These are phyloP conservation scores for Theonella swinhoei DNA, from an alignment of 37 sponge, comb jelly and placozoan genomes.

Conservation along the genomic window DNA sequence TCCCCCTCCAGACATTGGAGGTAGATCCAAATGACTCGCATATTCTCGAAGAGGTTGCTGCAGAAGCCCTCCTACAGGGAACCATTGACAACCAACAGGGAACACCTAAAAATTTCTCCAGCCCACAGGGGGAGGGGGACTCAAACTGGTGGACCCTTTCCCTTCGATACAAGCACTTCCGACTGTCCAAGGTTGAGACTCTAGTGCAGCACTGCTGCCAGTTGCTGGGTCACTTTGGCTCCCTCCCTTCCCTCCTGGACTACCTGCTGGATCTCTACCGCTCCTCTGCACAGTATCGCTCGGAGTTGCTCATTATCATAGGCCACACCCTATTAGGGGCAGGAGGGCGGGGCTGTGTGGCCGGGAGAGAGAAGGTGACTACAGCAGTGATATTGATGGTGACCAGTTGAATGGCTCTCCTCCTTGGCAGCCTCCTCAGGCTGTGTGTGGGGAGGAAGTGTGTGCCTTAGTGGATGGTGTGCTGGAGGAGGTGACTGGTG, in stretches of 20 bases:
- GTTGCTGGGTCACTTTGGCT: conserved; percentile 55
- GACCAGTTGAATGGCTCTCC: neutral
- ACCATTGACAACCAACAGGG: too few relatives aligned
- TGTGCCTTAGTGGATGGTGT: neutral
- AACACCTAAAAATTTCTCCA: too few relatives aligned
- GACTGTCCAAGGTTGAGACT: conserved; percentile 2
- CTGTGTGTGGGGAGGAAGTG: neutral
- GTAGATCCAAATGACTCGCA: conserved; percentile 10
- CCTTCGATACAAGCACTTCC: conserved; percentile 42
- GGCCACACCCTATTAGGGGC: conserved; percentile 42
- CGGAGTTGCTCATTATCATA: conserved; percentile 48
- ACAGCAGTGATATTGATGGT: too few relatives aligned
- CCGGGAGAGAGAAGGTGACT: neutral
- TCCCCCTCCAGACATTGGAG: conserved; percentile 31
- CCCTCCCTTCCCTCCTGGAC: conserved; percentile 34
- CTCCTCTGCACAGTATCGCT: neutral
- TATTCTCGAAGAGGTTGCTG: conserved; percentile 19
- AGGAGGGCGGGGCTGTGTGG: conserved; percentile 3
- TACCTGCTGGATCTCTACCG: conserved; percentile 45
- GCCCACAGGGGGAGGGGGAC: too few relatives aligned
- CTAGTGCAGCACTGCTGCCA: conserved; percentile 35
- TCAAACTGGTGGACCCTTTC: conserved; percentile 9
- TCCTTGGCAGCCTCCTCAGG: neutral
- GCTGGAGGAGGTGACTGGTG: neutral
- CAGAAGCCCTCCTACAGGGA: neutral